A percentile compares a stretch with the other conserved stretches of the same genome.
Evolutionary conservation across 1,140 invertebrate species (phyloP).

Genomic region (Aphelenchoides besseyi): DNA sequence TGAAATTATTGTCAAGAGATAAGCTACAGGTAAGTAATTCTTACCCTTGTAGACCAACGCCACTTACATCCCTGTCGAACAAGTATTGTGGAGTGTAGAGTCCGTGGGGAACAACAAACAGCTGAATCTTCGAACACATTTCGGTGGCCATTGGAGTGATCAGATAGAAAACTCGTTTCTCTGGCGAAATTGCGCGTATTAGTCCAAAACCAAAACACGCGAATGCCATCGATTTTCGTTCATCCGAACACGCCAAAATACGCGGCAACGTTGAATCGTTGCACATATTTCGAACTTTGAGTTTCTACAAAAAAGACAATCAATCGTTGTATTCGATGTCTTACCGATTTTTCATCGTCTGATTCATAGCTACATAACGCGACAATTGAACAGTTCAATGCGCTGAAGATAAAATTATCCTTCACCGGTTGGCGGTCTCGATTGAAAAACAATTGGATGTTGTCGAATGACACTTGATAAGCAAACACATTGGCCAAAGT

Average conservation of each 20-base stretch:
- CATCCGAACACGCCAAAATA: neutral
- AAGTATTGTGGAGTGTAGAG: slow-evolving; percentile 6
- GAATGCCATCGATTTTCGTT: neutral
- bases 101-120: neutral
- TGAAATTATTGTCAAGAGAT: neutral
- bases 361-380: neutral
- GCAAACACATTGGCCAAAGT: slow-evolving; percentile 12
- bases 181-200: slow-evolving; percentile 21
- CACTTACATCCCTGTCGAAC: slow-evolving; percentile 24
- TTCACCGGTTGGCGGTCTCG: neutral
- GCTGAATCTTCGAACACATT: slow-evolving; percentile 8
- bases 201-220: slow-evolving; percentile 22
- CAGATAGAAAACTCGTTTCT: slow-evolving; percentile 24
- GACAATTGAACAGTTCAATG: slow-evolving; percentile 19
- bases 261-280: neutral
- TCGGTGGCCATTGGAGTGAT: slow-evolving; percentile 22
- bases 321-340: neutral
- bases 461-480: slow-evolving; percentile 14
- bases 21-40: neutral
- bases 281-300: neutral
- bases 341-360: neutral
- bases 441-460: slow-evolving; percentile 1
- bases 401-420: slow-evolving; percentile 10
- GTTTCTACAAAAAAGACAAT: slow-evolving; percentile 4
- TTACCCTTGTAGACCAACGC: slow-evolving; percentile 9